A percentile compares a stretch with the other conserved stretches of the same genome.
These are phyloP conservation scores for Cephalopterus ornatus DNA, from an alignment of 2,113 vertebrate genomes.

Conservation along the genomic window DNA sequence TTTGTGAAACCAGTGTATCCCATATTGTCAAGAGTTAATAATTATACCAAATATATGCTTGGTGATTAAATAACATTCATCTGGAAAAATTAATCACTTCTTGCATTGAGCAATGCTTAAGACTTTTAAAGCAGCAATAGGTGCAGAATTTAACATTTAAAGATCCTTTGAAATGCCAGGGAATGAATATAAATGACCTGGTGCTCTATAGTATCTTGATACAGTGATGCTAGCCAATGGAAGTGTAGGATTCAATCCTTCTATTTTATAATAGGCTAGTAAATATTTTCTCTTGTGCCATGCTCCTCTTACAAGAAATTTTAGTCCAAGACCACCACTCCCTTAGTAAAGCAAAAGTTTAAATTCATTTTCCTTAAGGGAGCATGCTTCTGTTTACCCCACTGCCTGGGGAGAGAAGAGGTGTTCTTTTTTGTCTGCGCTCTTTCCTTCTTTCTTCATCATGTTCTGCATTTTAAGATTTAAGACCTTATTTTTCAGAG, in stretches of 20 bases:
- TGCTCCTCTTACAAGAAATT: not conserved
- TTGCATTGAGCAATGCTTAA: slow-evolving; percentile 9
- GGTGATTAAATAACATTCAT: slow-evolving; percentile 19
- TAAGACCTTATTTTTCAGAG: slow-evolving; percentile 18
- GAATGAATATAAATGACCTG: slow-evolving; percentile 46
- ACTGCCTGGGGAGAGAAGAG: not conserved
- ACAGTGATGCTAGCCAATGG: not conserved
- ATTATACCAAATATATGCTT: slow-evolving; percentile 27
- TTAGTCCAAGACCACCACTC: not conserved
- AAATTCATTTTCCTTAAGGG: not conserved
- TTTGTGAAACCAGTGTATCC: not conserved
- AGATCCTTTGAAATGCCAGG: slow-evolving; percentile 50
- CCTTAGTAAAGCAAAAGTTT: not conserved
- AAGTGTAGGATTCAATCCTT: not conserved
- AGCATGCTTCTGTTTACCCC: not conserved
- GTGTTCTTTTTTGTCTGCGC: not conserved
- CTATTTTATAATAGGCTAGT: slow-evolving; percentile 44
- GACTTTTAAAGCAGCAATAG: slow-evolving; percentile 44
- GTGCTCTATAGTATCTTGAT: not conserved
- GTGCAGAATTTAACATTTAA: slow-evolving; percentile 49
- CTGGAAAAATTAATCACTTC: slow-evolving; percentile 49
- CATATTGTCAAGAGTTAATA: slow-evolving; percentile 6
- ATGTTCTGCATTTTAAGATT: not conserved
- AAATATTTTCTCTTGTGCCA: slow-evolving; percentile 21
- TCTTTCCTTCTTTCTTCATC: not conserved